phyloP scores from a whole-genome alignment of 2,888 invertebrate species.

The Pristionchus mayeri region DNA sequence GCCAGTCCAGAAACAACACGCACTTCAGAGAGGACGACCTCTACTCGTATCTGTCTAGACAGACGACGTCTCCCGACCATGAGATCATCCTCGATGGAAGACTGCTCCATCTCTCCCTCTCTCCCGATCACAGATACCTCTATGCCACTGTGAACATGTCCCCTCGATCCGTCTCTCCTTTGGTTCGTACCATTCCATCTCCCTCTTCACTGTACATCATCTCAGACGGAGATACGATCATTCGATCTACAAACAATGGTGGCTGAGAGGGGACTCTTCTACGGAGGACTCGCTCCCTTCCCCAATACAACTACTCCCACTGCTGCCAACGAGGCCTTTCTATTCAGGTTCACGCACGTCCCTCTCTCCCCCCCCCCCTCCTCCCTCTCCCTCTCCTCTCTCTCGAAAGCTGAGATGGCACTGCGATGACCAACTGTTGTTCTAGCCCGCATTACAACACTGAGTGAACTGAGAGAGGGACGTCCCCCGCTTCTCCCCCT shows the following conservation, averaged over 20 bases:
- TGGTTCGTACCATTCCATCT: not conserved
- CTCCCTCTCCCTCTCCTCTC: too few species aligned
- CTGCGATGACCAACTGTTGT: slow-evolving; percentile 43
- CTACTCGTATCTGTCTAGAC: slow-evolving; percentile 29
- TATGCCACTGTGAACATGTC: slow-evolving; percentile 38
- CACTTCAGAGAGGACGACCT: slow-evolving; percentile 40
- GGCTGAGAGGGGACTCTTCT: slow-evolving; percentile 30
- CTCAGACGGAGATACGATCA: slow-evolving; percentile 46
- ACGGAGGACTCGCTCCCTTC: slow-evolving; percentile 24
- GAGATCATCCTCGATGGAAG: slow-evolving; percentile 40
- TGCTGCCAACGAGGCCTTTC: slow-evolving; percentile 15
- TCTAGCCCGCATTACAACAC: slow-evolving; percentile 42
- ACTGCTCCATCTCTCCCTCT: slow-evolving; percentile 7
- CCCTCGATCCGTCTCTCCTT: not conserved
- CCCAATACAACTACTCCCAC: slow-evolving; percentile 14
- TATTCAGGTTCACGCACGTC: slow-evolving; percentile 32
- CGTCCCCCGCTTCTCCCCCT: not conserved
- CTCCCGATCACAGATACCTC: slow-evolving; percentile 38
- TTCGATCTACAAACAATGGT: slow-evolving; percentile 46
- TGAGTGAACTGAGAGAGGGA: slow-evolving; percentile 26
- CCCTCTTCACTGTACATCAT: slow-evolving; percentile 7
- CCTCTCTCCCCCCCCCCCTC: not conserved
- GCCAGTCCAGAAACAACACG: too few species aligned
- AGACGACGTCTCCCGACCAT: slow-evolving; percentile 15
- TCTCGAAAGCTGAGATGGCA: not conserved